Percentiles rank a stretch among this genome's conserved stretches.
phyloP scores from a whole-genome alignment of 2,113 vertebrate genomes.

The Ornithorhynchus anatinus region DNA sequence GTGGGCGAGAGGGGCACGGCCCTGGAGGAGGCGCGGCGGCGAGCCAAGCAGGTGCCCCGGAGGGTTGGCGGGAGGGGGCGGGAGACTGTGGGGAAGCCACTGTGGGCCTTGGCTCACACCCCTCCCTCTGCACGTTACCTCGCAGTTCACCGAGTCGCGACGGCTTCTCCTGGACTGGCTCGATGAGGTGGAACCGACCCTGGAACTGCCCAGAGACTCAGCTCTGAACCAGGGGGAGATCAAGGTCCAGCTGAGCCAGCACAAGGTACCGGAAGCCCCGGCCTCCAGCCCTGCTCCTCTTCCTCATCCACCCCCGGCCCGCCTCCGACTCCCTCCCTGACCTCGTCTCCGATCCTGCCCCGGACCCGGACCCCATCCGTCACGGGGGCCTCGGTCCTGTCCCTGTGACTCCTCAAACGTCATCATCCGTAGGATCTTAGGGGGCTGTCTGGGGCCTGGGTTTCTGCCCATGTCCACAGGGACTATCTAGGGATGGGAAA shows the following conservation, averaged over 20 bases:
- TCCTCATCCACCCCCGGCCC: too few species aligned
- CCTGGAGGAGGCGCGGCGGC: conserved; percentile 78
- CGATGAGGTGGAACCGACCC: conserved; percentile 75
- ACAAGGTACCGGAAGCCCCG: conserved; percentile 71
- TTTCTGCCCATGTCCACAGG: too few species aligned
- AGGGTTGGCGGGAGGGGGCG: accelerated
- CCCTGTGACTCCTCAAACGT: too few species aligned
- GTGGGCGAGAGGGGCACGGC: conserved; percentile 64
- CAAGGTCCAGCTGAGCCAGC: conserved; percentile 80
- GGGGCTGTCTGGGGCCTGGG: too few species aligned
- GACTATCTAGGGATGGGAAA: too few species aligned
- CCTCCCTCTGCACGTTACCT: accelerated
- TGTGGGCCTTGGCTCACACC: accelerated
- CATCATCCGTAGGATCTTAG: too few species aligned
- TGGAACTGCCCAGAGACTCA: conserved; percentile 74
- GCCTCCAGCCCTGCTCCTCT: neutral
- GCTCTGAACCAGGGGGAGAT: conserved; percentile 80
- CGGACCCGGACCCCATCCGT: neutral
- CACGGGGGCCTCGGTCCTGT: neutral
- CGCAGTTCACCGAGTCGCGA: conserved; percentile 85
- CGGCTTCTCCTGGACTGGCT: conserved; percentile 85
- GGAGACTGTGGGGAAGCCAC: neutral
- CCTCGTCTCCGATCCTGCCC: neutral
- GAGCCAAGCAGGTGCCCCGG: conserved; percentile 74
- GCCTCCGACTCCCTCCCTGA: neutral